Evolutionary conservation across 1,140 invertebrate species (phyloP), one percentile per base, ranked within the genome.

Genomic region (Danaus plexippus): DNA sequence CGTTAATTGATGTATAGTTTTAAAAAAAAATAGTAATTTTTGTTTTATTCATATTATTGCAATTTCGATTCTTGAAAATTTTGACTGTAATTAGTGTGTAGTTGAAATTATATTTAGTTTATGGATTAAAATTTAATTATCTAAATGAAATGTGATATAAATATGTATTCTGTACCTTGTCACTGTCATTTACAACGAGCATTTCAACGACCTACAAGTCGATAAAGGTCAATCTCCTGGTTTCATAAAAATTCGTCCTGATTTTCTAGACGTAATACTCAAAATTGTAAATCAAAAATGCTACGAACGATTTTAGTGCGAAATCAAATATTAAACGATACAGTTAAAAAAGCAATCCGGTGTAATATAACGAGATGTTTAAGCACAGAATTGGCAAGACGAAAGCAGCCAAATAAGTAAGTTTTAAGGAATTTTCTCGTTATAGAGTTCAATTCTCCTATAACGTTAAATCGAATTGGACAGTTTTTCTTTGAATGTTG

Each of bases 221-320:
- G 51, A 54, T 69, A 80, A 87, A 88, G 86, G 86, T 88, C 86
- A 85, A 80, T 78, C 73, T 68, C 71, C 66, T 62, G 69, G 18
- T 61, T 57, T 67, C 69, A 65, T 56, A 67, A 71, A 73, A 71
- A 71, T 71, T 78, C 78, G 80, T 85, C 81, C 78, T 64, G 60
- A 69, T 69, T 70, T 79, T 55, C 76, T 74, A 78, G 80, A 80
- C 80, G 83, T 77, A 43, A 49, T 68, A 71, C 66, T 68, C 69
- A 67, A 70, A 75, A 67, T 59, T 55, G 72, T 63, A 61, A 69
- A 71, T 63, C 59, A 77, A 87, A 87, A 79, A 92, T 92, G 90
- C 87, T 90, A 84, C 89, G 91, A 87, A 92, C 90, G 71, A 88
- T 89, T 75, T 80, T 89, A 64, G 77, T 90, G 79, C 90, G 91